Percentiles rank a stretch among this genome's conserved stretches.
Conservation (phyloP, 2,113 vertebrate genomes). For the Indri indri region DNA sequence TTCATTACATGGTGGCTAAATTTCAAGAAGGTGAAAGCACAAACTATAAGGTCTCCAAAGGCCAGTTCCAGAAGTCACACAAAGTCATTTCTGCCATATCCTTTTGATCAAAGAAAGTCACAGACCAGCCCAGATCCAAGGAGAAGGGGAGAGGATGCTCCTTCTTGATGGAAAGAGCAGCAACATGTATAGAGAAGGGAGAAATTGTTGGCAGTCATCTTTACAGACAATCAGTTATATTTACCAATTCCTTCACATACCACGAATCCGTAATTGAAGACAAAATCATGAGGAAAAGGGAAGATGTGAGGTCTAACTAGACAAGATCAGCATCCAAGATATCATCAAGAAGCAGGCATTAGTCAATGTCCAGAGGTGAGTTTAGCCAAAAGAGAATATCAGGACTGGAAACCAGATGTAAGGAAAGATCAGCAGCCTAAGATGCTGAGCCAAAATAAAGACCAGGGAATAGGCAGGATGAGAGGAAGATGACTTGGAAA, state of each 20-base stretch:
- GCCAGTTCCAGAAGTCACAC: not conserved
- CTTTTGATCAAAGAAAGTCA: not conserved
- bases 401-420: too few relatives aligned
- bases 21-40: not conserved
- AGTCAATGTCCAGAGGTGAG: not conserved
- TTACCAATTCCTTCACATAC: not conserved
- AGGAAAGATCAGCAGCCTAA: not conserved
- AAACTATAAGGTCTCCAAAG: not conserved
- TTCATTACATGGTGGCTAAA: not conserved
- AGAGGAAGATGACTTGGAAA: not conserved
- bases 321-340: not conserved
- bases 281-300: not conserved
- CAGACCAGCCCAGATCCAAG: not conserved
- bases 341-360: not conserved
- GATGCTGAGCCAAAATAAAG: not conserved
- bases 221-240: not conserved
- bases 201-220: fast-evolving
- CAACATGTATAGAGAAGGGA: fast-evolving
- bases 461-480: not conserved
- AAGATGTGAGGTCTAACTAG: not conserved
- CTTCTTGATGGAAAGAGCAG: not conserved
- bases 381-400: not conserved
- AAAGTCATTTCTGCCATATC: not conserved
- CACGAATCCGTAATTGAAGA: not conserved
- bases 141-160: not conserved